Evolutionary conservation across 2,888 invertebrate genomes (phyloP).

Genomic region (Bellardia pandia): DNA sequence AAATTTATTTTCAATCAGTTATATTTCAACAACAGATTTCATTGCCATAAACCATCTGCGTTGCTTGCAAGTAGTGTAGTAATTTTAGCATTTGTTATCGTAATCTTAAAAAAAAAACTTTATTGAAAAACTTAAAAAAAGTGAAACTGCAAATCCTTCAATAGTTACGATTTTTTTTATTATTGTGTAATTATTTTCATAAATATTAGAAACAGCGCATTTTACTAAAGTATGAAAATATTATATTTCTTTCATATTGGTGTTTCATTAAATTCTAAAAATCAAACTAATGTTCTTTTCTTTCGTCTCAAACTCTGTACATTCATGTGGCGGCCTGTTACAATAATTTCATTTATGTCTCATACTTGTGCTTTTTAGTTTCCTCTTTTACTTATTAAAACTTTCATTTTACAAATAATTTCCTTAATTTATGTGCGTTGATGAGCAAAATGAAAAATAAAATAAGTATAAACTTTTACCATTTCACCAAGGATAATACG

Average conservation of each 20-base stretch:
- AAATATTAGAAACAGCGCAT: too few relatives aligned
- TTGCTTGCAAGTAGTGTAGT: too few relatives aligned
- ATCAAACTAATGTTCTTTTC: neutral
- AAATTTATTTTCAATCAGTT: too few relatives aligned
- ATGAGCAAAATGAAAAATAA: conserved; percentile 47
- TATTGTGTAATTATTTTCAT: too few relatives aligned
- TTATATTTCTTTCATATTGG: neutral
- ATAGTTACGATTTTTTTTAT: too few relatives aligned
- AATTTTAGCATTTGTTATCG: too few relatives aligned
- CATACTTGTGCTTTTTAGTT: neutral
- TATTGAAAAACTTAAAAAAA: too few relatives aligned
- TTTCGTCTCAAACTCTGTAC: neutral
- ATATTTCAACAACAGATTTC: too few relatives aligned
- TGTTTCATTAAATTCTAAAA: neutral
- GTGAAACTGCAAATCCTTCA: too few relatives aligned
- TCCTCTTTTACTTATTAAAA: conserved; percentile 26
- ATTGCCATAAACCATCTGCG: too few relatives aligned
- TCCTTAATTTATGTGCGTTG: conserved; percentile 69
- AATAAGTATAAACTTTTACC: conserved; percentile 58
- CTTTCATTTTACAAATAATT: conserved; percentile 65
- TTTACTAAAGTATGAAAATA: neutral
- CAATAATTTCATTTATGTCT: neutral
- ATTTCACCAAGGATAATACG: conserved; percentile 54
- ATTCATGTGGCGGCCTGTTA: neutral
- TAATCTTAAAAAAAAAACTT: too few relatives aligned